A percentile compares a stretch with the other conserved stretches of the same genome.
phyloP scores from a whole-genome alignment of 35 echinoderm and acorn worm genomes.

The Chiridota heheva region DNA sequence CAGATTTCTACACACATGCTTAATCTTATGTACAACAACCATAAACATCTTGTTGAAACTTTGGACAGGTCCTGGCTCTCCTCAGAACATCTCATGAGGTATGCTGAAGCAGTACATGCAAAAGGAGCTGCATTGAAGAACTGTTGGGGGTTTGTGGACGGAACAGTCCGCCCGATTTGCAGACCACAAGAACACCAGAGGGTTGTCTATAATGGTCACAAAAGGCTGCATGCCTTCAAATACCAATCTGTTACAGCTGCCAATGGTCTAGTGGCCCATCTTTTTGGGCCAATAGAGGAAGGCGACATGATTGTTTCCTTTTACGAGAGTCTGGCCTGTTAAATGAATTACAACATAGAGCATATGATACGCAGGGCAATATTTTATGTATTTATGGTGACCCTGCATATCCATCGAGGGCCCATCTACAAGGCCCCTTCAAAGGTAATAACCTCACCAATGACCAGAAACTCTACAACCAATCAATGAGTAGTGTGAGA shows the following conservation, averaged over 20 bases:
- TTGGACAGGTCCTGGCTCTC: conserved; percentile 53
- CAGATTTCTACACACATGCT: conserved; percentile 44
- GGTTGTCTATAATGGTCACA: conserved; percentile 68
- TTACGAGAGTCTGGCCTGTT: conserved; percentile 56
- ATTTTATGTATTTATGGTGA: conserved; percentile 72
- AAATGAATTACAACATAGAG: conserved; percentile 16
- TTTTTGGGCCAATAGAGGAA: conserved; percentile 68
- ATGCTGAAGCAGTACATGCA: conserved; percentile 40
- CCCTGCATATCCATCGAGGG: conserved; percentile 62
- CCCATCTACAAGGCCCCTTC: conserved; percentile 60
- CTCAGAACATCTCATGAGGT: conserved; percentile 28
- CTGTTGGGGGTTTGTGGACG: conserved; percentile 89
- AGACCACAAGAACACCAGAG: conserved; percentile 42
- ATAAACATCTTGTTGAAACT: conserved; percentile 31
- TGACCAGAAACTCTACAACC: conserved; percentile 53
- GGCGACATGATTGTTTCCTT: conserved; percentile 52
- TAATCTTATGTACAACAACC: conserved; percentile 36
- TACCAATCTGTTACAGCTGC: conserved; percentile 59
- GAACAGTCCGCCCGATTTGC: conserved; percentile 65
- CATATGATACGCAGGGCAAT: conserved; percentile 50
- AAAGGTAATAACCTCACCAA: conserved; percentile 19
- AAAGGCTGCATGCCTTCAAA: conserved; percentile 67
- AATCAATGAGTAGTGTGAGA: conserved; percentile 35
- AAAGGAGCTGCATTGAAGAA: conserved; percentile 70
- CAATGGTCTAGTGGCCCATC: conserved; percentile 62